Percentiles rank a stretch among this genome's conserved stretches.
Conservation (phyloP, 2,113 vertebrate genomes). For the Pachyramphus minor region DNA sequence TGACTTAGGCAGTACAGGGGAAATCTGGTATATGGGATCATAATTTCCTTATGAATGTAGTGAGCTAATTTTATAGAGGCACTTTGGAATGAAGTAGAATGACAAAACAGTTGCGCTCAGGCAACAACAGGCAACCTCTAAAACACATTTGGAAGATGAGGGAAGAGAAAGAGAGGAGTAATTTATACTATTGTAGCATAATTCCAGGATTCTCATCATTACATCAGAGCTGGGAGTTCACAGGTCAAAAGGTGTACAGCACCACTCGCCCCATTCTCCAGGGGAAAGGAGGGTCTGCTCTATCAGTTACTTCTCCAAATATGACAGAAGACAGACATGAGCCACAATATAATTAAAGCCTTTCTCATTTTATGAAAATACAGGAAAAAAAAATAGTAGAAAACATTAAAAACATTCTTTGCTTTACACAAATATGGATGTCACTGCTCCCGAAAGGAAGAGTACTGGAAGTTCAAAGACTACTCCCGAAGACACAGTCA, state of each 20-base stretch:
- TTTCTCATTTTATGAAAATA: neutral
- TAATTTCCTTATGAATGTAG: neutral
- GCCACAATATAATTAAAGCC: constrained; percentile 2
- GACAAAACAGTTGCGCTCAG: neutral
- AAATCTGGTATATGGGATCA: neutral
- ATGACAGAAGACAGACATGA: neutral
- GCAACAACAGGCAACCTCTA: neutral
- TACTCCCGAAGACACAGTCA: neutral
- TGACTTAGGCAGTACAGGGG: neutral
- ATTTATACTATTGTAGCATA: neutral
- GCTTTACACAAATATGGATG: neutral
- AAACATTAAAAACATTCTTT: neutral
- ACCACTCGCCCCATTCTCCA: accelerated
- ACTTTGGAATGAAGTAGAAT: neutral
- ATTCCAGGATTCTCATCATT: neutral
- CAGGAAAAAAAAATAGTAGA: neutral
- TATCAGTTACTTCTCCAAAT: neutral
- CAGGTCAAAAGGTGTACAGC: neutral
- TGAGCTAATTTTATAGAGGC: neutral
- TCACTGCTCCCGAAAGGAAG: neutral
- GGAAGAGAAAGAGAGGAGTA: neutral
- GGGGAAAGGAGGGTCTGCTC: constrained; percentile 9
- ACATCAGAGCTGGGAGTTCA: neutral
- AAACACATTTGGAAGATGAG: neutral
- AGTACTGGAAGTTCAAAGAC: neutral